phyloP scores from a whole-genome alignment of 2,888 invertebrate genomes.

The Standfussiana lucernea region DNA sequence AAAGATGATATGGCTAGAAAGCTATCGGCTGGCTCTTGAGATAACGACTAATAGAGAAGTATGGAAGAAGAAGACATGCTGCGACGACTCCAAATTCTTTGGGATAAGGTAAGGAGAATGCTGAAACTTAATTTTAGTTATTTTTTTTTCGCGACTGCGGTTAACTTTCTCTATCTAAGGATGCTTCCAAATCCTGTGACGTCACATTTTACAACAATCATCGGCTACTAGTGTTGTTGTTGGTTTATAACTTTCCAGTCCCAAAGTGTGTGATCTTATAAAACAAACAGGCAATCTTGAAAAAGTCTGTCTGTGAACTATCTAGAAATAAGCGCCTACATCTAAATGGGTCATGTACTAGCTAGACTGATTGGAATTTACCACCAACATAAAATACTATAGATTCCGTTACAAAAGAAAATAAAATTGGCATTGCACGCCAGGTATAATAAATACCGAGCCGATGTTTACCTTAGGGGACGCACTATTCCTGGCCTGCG shows the following conservation, averaged over 20 bases:
- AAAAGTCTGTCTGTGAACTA: neutral
- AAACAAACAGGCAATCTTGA: neutral
- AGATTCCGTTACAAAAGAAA: conserved; percentile 38
- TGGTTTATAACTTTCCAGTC: neutral
- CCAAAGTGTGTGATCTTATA: neutral
- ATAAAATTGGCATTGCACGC: conserved; percentile 60
- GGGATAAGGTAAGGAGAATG: neutral
- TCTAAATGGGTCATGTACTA: neutral
- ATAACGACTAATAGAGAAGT: neutral
- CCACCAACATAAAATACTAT: conserved; percentile 10
- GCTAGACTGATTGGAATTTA: neutral
- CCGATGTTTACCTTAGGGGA: conserved; percentile 70
- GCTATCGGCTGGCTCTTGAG: neutral
- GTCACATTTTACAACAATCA: neutral
- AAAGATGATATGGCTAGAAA: neutral
- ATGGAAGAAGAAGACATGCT: neutral
- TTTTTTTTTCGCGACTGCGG: neutral
- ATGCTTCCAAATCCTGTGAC: too few species aligned
- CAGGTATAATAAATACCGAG: conserved; percentile 67
- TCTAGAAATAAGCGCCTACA: neutral
- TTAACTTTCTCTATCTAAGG: neutral
- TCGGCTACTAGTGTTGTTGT: neutral
- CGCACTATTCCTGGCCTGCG: conserved; percentile 60
- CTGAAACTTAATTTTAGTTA: neutral
- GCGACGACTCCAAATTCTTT: neutral